A percentile compares a stretch with the other conserved stretches of the same genome.
These are phyloP conservation scores for Cartodere bifasciata DNA, from an alignment of 2,888 invertebrate species.

Conservation along the genomic window DNA sequence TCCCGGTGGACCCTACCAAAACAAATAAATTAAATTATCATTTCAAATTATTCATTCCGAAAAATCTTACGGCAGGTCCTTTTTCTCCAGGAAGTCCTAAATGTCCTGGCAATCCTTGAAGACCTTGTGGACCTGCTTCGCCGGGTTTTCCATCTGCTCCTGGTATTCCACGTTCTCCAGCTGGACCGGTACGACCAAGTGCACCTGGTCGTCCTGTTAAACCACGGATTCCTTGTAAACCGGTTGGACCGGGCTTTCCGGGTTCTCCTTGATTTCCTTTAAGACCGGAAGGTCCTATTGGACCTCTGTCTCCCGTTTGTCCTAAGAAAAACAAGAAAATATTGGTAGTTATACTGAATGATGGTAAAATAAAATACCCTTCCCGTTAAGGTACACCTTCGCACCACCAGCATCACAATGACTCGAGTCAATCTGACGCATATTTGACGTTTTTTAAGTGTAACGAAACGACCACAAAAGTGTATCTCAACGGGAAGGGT, in stretches of 20 bases:
- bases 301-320: constrained; percentile 58
- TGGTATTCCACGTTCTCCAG: constrained; percentile 60
- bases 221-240: constrained; percentile 47
- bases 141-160: constrained; percentile 81
- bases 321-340: constrained; percentile 35
- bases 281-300: constrained; percentile 48
- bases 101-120: constrained; percentile 67
- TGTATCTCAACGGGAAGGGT: no score
- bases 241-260: constrained; percentile 46
- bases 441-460: no score
- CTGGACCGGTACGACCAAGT: constrained; percentile 54
- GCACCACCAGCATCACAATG: no score
- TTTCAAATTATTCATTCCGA: no score
- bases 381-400: no score
- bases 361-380: no score
- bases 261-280: constrained; percentile 49
- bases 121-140: constrained; percentile 66
- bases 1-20: constrained; percentile 57
- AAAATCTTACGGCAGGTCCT: constrained; percentile 54
- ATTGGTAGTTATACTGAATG: no score
- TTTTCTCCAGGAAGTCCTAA: constrained; percentile 68
- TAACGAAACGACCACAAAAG: no score
- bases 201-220: constrained; percentile 56
- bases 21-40: no score
- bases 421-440: no score